These are phyloP conservation scores for Drosophila subobscura DNA, from an alignment of 1,140 invertebrate species.

Conservation along the genomic window DNA sequence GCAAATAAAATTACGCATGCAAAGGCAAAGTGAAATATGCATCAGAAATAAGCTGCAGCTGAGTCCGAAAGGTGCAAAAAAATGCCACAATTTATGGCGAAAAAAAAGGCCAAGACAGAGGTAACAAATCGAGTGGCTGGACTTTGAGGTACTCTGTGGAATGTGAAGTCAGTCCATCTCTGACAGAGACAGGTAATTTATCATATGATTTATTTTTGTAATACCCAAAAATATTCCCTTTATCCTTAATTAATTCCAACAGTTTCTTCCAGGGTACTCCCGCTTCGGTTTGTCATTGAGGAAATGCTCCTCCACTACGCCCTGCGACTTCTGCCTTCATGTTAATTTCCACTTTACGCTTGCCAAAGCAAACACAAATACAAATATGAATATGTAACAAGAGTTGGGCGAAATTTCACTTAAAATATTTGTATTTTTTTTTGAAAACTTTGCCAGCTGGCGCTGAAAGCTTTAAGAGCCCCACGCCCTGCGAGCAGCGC, in stretches of 20 bases:
- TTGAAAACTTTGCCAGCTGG: slow-evolving; percentile 56
- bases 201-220: neutral
- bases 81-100: slow-evolving; percentile 31
- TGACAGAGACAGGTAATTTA: too few relatives aligned
- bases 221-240: neutral
- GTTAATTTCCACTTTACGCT: slow-evolving; percentile 62
- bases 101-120: slow-evolving; percentile 44
- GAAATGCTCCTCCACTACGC: neutral
- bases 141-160: slow-evolving; percentile 33
- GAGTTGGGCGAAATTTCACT: slow-evolving; percentile 50
- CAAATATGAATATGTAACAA: slow-evolving; percentile 67
- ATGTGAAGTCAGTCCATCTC: neutral
- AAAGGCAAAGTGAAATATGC: slow-evolving; percentile 81
- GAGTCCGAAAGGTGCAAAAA: slow-evolving; percentile 52
- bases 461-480: slow-evolving; percentile 66
- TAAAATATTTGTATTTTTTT: slow-evolving; percentile 45
- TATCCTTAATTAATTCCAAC: neutral
- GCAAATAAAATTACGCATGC: slow-evolving; percentile 80
- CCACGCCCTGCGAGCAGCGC: slow-evolving; percentile 32
- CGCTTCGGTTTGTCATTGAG: slow-evolving; percentile 11
- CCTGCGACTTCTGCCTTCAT: slow-evolving; percentile 37
- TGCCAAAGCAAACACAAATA: slow-evolving; percentile 41
- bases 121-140: slow-evolving; percentile 52
- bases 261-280: slow-evolving; percentile 14
- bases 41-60: slow-evolving; percentile 80